These are phyloP conservation scores for Lepisosteus osseus DNA, from an alignment of 2,113 vertebrate species.

Conservation along the genomic window DNA sequence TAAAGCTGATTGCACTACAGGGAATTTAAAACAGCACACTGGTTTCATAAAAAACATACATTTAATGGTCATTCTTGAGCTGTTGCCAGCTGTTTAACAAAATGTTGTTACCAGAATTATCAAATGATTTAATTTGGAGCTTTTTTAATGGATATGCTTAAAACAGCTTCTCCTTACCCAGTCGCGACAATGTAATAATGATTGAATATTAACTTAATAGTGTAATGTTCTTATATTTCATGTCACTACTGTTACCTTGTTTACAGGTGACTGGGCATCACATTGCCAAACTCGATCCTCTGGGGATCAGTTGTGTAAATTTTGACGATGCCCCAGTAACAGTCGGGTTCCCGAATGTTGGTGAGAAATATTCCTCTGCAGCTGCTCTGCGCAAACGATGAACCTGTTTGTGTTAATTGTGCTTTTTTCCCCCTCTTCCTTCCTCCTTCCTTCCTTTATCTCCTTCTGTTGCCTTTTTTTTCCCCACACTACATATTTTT, in stretches of 20 bases:
- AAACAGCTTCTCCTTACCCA: too few relatives aligned
- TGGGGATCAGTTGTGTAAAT: constrained; percentile 95
- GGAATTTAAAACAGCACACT: too few relatives aligned
- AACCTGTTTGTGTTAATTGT: constrained; percentile 53
- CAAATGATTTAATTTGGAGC: too few relatives aligned
- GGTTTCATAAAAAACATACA: too few relatives aligned
- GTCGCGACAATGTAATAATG: too few relatives aligned
- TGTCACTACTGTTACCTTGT: constrained; percentile 41
- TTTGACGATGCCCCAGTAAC: constrained; percentile 86
- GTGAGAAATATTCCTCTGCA: constrained; percentile 79
- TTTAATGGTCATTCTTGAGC: too few relatives aligned
- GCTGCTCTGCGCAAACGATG: constrained; percentile 48
- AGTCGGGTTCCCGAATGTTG: constrained; percentile 81
- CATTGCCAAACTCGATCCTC: constrained; percentile 92
- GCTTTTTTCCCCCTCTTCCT: constrained; percentile 56
- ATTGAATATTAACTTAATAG: too few relatives aligned
- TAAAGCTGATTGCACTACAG: too few relatives aligned
- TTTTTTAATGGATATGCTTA: too few relatives aligned
- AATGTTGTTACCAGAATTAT: too few relatives aligned
- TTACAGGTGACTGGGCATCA: constrained; percentile 92
- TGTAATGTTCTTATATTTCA: neutral
- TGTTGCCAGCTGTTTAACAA: too few relatives aligned
- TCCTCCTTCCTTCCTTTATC: constrained; percentile 42
- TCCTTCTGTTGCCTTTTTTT: neutral
- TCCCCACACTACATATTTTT: too few relatives aligned